phyloP scores from a whole-genome alignment of 2,797 vertebrate genomes.

The Channallabes apus region DNA sequence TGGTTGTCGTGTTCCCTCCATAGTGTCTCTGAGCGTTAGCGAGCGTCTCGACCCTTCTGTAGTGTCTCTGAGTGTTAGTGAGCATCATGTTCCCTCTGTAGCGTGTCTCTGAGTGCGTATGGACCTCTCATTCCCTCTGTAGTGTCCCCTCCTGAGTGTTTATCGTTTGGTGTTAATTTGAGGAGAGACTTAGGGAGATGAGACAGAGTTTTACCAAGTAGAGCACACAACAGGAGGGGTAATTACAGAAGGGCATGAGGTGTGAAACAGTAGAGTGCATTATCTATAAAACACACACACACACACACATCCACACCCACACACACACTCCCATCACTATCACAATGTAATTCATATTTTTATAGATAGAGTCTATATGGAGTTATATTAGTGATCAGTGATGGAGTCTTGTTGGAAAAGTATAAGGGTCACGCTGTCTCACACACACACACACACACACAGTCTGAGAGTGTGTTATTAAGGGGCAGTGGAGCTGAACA shows the following conservation, averaged over 20 bases:
- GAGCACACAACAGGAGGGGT: constrained; percentile 13
- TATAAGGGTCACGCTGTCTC: background rate
- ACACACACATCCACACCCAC: too few species aligned
- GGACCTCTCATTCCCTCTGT: background rate
- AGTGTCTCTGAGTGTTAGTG: background rate
- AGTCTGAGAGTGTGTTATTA: constrained; percentile 59
- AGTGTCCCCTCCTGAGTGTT: background rate
- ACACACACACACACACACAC: background rate
- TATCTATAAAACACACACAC: background rate
- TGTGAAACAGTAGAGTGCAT: constrained; percentile 5
- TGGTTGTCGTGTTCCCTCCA: too few species aligned
- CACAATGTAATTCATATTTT: background rate
- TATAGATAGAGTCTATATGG: background rate
- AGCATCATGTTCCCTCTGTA: background rate
- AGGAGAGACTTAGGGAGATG: background rate
- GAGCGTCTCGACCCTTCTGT: background rate
- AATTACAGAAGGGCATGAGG: background rate
- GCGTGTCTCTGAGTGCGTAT: background rate
- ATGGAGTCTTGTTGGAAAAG: constrained; percentile 10
- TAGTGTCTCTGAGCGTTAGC: background rate
- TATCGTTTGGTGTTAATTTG: background rate
- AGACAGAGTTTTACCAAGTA: background rate
- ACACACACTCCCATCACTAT: too few species aligned
- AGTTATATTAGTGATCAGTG: background rate
- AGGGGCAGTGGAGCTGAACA: constrained; percentile 59